Evolutionary conservation across 2,113 vertebrate species (phyloP).

Genomic region (Hepsetus odoe): DNA sequence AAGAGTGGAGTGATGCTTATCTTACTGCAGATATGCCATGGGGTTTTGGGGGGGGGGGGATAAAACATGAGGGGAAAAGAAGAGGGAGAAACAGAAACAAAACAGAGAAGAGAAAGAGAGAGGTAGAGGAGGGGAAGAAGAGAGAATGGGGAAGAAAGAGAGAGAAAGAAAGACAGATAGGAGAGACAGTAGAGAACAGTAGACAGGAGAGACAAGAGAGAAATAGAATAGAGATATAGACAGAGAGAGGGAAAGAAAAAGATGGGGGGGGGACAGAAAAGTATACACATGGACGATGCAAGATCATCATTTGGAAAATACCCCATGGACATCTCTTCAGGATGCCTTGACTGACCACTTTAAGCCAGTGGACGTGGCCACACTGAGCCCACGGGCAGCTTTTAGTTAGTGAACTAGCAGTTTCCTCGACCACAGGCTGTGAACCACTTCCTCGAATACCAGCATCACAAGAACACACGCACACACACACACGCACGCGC

Average conservation of each 20-base stretch:
- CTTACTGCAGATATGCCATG: slow-evolving; percentile 62
- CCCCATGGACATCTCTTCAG: not conserved
- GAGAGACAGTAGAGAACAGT: too few species aligned
- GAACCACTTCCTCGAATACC: slow-evolving; percentile 47
- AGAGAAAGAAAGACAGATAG: not conserved
- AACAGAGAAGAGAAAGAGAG: not conserved
- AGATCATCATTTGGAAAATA: not conserved
- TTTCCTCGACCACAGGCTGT: slow-evolving; percentile 31
- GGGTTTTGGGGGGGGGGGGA: not conserved
- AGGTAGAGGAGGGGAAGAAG: not conserved
- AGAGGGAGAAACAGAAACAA: not conserved
- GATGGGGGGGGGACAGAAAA: too few species aligned
- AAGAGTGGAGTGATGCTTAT: slow-evolving; percentile 59
- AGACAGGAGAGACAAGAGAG: too few species aligned
- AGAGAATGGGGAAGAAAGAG: not conserved
- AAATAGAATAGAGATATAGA: not conserved
- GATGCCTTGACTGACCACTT: slow-evolving; percentile 3
- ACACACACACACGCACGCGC: slow-evolving; percentile 32
- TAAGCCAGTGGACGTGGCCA: slow-evolving; percentile 22
- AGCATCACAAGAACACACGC: slow-evolving; percentile 16
- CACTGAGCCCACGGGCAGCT: slow-evolving; percentile 34
- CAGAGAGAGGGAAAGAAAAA: not conserved
- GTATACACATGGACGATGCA: not conserved
- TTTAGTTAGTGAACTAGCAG: slow-evolving; percentile 37
- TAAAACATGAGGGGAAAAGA: not conserved